A percentile compares a stretch with the other conserved stretches of the same genome.
Conservation (phyloP, 2,888 invertebrate genomes). For the Troides aeacus region DNA sequence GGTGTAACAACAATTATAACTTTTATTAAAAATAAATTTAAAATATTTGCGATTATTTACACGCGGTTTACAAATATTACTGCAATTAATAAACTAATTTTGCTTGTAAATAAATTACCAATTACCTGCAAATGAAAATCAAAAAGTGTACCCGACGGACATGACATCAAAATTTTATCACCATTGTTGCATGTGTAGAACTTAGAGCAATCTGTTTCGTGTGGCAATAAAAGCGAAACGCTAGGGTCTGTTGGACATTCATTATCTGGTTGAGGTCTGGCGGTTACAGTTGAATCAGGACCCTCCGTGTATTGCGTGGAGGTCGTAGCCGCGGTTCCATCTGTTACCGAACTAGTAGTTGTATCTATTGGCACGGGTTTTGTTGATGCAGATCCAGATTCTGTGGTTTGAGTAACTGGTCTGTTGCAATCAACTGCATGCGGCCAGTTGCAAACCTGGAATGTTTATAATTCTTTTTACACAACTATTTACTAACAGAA, state of each 20-base stretch:
- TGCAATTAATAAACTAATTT: too few species aligned
- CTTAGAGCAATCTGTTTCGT: constrained; percentile 50
- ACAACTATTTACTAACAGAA: too few species aligned
- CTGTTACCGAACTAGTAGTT: background rate
- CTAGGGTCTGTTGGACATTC: constrained; percentile 40
- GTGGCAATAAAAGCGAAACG: constrained; percentile 45
- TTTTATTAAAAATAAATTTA: too few species aligned
- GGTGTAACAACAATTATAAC: background rate
- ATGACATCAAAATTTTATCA: constrained; percentile 39
- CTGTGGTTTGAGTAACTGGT: constrained; percentile 9
- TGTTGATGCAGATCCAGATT: background rate
- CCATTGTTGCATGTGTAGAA: constrained; percentile 54
- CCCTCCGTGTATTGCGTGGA: background rate
- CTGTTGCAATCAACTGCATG: constrained; percentile 34
- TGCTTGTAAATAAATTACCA: background rate
- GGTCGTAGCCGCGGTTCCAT: background rate
- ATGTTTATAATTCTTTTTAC: constrained; percentile 27
- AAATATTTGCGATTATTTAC: too few species aligned
- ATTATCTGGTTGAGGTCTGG: background rate
- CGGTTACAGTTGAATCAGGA: background rate
- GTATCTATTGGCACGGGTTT: background rate
- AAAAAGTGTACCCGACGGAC: constrained; percentile 44
- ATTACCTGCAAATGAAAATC: constrained; percentile 45
- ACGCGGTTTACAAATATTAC: too few species aligned
- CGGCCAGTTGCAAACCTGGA: constrained; percentile 44